These are phyloP conservation scores for Callimorpha dominula DNA, from an alignment of 2,888 invertebrate species.

Conservation along the genomic window DNA sequence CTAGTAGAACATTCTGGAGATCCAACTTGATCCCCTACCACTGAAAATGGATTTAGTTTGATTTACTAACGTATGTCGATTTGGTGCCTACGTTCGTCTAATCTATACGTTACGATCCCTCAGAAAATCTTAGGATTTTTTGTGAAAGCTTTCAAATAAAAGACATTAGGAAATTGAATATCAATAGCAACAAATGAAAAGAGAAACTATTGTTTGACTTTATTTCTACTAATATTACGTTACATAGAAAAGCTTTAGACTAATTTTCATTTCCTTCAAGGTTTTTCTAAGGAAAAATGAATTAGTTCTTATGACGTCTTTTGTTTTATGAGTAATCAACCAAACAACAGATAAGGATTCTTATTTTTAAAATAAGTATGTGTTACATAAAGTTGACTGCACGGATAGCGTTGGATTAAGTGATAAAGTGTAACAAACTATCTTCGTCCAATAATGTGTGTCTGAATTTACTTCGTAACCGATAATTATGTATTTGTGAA, in stretches of 20 bases:
- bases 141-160: slow-evolving; percentile 9
- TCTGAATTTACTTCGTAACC: too few species aligned
- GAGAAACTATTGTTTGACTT: neutral
- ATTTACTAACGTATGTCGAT: slow-evolving; percentile 61
- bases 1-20: slow-evolving; percentile 58
- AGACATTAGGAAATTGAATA: slow-evolving; percentile 4
- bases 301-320: neutral
- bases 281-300: neutral
- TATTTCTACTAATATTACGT: neutral
- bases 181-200: neutral
- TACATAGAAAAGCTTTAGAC: neutral
- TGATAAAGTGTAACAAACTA: neutral
- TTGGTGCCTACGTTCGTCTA: slow-evolving; percentile 40
- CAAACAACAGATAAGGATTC: neutral
- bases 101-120: slow-evolving; percentile 26
- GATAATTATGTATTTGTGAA: too few species aligned
- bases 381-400: neutral
- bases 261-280: neutral
- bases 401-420: neutral
- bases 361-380: neutral
- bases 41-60: slow-evolving; percentile 64
- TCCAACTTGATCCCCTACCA: slow-evolving; percentile 59
- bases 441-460: too few species aligned
- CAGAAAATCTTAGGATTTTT: slow-evolving; percentile 5
- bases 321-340: neutral